Percentiles rank a stretch among this genome's conserved stretches.
phyloP scores from a whole-genome alignment of 2,888 invertebrate species.

The Apoderus coryli region DNA sequence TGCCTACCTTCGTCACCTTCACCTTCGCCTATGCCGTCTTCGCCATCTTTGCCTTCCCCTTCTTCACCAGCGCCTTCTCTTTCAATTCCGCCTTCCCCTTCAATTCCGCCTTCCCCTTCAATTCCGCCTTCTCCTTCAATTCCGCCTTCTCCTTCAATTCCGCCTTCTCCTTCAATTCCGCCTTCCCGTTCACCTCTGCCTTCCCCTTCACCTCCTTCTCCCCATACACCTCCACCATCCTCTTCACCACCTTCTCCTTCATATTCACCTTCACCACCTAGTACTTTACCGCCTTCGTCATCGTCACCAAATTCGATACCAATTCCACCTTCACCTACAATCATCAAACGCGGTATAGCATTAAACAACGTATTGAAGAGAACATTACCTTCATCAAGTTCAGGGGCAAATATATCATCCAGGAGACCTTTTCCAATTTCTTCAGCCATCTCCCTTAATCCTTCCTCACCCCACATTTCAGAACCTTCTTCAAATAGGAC shows the following conservation, averaged over 20 bases:
- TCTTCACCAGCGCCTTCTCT: slow-evolving; percentile 12
- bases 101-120: slow-evolving; percentile 4
- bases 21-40: slow-evolving; percentile 9
- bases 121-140: slow-evolving; percentile 7
- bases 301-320: neutral
- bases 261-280: slow-evolving; percentile 9
- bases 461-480: slow-evolving; percentile 1
- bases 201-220: slow-evolving; percentile 5
- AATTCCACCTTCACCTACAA: slow-evolving; percentile 7
- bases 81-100: slow-evolving; percentile 8
- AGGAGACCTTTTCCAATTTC: slow-evolving; percentile 4
- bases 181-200: slow-evolving; percentile 6
- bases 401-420: no score
- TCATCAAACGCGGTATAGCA: no score
- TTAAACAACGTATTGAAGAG: no score
- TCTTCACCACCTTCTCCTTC: slow-evolving; percentile 5
- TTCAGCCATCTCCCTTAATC: slow-evolving; percentile 2
- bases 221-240: no score
- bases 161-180: slow-evolving; percentile 6
- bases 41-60: slow-evolving; percentile 7
- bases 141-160: slow-evolving; percentile 5
- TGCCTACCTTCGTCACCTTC: slow-evolving; percentile 8
- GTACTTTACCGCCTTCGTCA: slow-evolving; percentile 5
- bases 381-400: no score
- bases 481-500: slow-evolving; percentile 6